Evolutionary conservation across 2,797 vertebrate genomes (phyloP).

Genomic region (Neosalanx taihuensis): DNA sequence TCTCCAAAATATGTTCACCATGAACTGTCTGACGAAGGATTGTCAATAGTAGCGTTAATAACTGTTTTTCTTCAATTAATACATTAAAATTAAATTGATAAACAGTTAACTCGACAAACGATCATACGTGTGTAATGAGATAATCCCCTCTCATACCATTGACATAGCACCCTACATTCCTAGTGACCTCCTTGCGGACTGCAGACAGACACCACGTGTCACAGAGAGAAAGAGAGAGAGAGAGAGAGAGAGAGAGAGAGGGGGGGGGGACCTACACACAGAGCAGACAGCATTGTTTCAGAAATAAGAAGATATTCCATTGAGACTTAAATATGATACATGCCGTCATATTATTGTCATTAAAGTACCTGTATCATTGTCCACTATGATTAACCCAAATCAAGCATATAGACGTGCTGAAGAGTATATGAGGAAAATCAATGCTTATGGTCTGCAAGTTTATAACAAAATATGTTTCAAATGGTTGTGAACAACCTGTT

Average conservation of each 20-base stretch:
- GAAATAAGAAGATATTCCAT: conserved; percentile 20
- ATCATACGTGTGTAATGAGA: conserved; percentile 57
- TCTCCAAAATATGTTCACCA: not conserved
- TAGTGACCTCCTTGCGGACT: conserved; percentile 37
- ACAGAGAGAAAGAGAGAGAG: conserved; percentile 17
- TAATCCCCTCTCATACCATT: conserved; percentile 49
- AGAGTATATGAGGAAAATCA: conserved; percentile 4
- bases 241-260: conserved; percentile 13
- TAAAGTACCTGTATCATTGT: conserved; percentile 14
- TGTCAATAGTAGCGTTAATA: not conserved
- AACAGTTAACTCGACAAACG: conserved; percentile 49
- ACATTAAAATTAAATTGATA: conserved; percentile 34
- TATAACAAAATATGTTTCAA: not conserved
- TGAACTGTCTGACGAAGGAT: not conserved
- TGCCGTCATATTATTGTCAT: conserved; percentile 29
- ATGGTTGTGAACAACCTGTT: not conserved
- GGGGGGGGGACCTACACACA: conserved; percentile 12
- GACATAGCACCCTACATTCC: conserved; percentile 53
- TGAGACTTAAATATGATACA: not conserved
- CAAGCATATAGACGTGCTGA: conserved; percentile 11
- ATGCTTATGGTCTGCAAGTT: not conserved
- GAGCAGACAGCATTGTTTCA: conserved; percentile 15
- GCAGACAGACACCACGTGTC: conserved; percentile 40
- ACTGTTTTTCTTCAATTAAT: conserved; percentile 35
- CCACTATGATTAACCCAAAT: conserved; percentile 20